Percentiles rank a stretch among this genome's conserved stretches.
phyloP scores from a whole-genome alignment of 2,797 vertebrate species.

The Uromys caudimaculatus region DNA sequence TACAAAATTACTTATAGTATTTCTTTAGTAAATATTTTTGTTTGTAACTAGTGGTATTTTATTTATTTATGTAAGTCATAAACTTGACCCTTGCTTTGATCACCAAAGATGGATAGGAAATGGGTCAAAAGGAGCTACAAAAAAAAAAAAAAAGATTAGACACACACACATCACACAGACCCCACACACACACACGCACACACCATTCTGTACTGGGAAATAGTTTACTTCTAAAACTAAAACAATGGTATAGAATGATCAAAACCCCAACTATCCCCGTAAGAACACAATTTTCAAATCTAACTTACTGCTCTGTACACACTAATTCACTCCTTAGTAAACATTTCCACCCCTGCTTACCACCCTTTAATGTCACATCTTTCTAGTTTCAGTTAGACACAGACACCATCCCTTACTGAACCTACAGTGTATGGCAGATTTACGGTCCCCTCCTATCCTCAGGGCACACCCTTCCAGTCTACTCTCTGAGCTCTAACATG shows the following conservation, averaged over 20 bases:
- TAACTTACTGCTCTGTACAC: background rate
- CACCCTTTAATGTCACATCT: background rate
- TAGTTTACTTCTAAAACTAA: conserved; percentile 62
- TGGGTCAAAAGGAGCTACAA: conserved; percentile 15
- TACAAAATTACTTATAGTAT: background rate
- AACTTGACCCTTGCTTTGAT: conserved; percentile 33
- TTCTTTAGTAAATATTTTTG: conserved; percentile 42
- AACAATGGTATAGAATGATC: conserved; percentile 24
- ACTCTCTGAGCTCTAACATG: background rate
- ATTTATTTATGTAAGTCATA: conserved; percentile 43
- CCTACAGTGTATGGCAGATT: background rate
- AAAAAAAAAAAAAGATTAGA: background rate
- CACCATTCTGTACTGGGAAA: background rate
- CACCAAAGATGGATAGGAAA: background rate
- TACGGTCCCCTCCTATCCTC: background rate
- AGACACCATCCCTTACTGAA: background rate
- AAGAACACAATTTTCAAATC: conserved; percentile 2
- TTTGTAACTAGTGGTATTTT: background rate
- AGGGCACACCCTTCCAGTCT: background rate
- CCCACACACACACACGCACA: background rate
- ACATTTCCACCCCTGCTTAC: background rate
- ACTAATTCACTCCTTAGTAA: background rate
- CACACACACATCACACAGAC: background rate
- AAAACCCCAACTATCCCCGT: background rate
- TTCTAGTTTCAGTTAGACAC: background rate